Percentiles rank a stretch among this genome's conserved stretches.
Evolutionary conservation across 2,888 invertebrate species (phyloP).

Genomic region (Drosophila acutilabella): DNA sequence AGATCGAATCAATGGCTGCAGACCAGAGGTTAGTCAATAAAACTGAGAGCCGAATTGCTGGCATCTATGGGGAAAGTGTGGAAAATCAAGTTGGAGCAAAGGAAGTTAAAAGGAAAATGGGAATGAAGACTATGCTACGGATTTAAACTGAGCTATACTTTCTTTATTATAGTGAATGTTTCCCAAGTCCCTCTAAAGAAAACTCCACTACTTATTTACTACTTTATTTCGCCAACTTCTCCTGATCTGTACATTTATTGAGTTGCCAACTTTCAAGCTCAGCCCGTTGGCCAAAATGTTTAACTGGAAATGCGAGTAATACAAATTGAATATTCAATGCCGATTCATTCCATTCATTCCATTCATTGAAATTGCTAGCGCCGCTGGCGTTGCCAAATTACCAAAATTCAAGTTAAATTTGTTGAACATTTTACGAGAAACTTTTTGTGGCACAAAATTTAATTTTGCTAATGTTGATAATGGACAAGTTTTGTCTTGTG

Average conservation of each 20-base stretch:
- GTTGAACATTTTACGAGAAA: constrained; percentile 40
- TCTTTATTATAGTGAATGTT: too few species aligned
- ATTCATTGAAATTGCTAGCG: constrained; percentile 21
- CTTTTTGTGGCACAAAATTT: background rate
- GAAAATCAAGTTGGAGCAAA: background rate
- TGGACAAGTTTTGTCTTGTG: constrained; percentile 67
- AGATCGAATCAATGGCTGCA: constrained; percentile 26
- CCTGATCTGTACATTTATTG: constrained; percentile 22
- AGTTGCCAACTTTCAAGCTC: constrained; percentile 52
- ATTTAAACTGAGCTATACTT: too few species aligned
- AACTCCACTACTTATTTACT: too few species aligned
- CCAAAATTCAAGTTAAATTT: constrained; percentile 77
- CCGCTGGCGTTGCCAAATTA: constrained; percentile 55
- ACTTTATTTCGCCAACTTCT: background rate
- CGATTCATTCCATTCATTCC: constrained; percentile 30
- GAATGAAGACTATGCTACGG: too few species aligned
- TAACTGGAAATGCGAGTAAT: constrained; percentile 30
- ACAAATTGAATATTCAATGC: constrained; percentile 73
- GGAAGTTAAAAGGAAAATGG: background rate
- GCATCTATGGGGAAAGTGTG: background rate
- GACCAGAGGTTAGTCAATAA: constrained; percentile 56
- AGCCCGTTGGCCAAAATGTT: constrained; percentile 22
- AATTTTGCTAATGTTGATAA: constrained; percentile 57
- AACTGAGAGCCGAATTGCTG: constrained; percentile 23
- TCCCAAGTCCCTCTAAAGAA: too few species aligned